Conservation (phyloP, 2,888 invertebrate genomes). For the Rhagonycha fulva region DNA sequence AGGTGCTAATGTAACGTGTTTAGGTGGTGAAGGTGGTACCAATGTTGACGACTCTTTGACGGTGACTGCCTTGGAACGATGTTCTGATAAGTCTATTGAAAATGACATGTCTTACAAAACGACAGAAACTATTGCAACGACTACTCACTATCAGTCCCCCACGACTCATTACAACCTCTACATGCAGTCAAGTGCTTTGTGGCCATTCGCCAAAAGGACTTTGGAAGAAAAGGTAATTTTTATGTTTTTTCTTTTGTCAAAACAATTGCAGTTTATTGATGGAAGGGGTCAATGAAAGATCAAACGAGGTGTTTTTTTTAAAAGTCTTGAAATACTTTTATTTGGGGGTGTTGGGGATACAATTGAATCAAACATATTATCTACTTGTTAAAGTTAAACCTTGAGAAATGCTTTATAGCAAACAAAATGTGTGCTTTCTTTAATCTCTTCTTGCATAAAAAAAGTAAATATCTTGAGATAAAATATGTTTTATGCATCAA, state of each 20-base stretch:
- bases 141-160: constrained; percentile 59
- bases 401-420: not conserved
- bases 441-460: not conserved
- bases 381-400: not conserved
- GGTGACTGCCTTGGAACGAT: constrained; percentile 42
- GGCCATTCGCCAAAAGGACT: constrained; percentile 21
- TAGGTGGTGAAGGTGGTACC: constrained; percentile 3
- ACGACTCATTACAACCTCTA: constrained; percentile 43
- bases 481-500: not conserved
- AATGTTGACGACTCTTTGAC: constrained; percentile 32
- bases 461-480: not conserved
- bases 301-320: not conserved
- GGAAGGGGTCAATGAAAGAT: not conserved
- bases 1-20: not conserved
- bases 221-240: constrained; percentile 24
- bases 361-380: not conserved
- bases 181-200: constrained; percentile 12
- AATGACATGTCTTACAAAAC: constrained; percentile 37
- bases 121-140: constrained; percentile 22
- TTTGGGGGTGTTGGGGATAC: not conserved
- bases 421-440: not conserved
- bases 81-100: constrained; percentile 22
- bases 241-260: not conserved
- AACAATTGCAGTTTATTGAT: not conserved
- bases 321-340: not conserved